Base-by-base conservation (phyloP, 1,140 invertebrate genomes). In the Palaemon carinicauda region DNA sequence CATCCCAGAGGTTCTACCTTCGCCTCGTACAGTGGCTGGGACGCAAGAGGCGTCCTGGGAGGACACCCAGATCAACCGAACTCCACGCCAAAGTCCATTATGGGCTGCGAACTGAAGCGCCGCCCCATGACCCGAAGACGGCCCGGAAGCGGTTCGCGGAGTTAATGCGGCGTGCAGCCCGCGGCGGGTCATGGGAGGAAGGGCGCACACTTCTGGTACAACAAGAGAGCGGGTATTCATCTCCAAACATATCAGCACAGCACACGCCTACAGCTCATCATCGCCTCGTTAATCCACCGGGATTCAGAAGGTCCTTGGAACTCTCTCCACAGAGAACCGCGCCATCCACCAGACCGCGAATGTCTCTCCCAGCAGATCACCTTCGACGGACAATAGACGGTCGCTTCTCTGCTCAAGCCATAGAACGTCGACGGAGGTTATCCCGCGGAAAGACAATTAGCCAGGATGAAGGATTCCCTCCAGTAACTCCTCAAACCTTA, bases 211-310 rank as follows among this genome's bases (percentile, higher is more conserved):
- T 89, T 24, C 41, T 89, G 41, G 81, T 82, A 9, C 85, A 89
- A 31, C 85, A 89, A 50, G 88, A 89, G 79, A 89, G 88, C 53
- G 88, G 88, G 17, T 89, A 89, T 24, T 89, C 88, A n/a, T 89
- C 88, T 1, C 88, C 88, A 31, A 89, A 87, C 33, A 87, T 89
- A 53, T 89, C 88, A 12, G 86, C 88, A 10, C 85, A 87, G 80
- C 88, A 87, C 79, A 89, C 88, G 41, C 88, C 88, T 29, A 89
- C 88, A 10, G 82, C 88, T 21, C 84, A 87, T 77, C 80, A 85
- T 56, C 79, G 86, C 73, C 77, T 89, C n/a, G 87, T 87, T 27
- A 87, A 87, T 56, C 85, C 79, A 29, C 82, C 88, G 17, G 79
- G 84, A 14, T 83, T 53, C 60, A 83, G 88, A 17, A 82, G 86